Evolutionary conservation across 2,113 vertebrate species (phyloP).

Genomic region (Gobiocypris rarus): DNA sequence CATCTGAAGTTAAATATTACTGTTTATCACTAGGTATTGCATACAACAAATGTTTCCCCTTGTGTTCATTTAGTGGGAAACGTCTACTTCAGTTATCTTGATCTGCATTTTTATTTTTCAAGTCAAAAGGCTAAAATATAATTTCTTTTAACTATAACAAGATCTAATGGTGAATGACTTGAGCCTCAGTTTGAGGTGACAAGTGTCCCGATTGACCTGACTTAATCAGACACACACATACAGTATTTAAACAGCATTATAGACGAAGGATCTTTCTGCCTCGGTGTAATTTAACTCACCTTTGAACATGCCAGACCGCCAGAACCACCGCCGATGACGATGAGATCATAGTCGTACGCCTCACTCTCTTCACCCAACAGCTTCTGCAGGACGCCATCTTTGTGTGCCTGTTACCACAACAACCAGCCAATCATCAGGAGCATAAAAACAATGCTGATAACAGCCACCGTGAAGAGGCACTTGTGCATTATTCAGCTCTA

Average conservation of each 20-base stretch:
- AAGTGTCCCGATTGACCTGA: neutral
- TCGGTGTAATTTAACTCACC: slow-evolving; percentile 71
- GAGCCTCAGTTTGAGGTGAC: neutral
- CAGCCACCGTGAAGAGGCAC: slow-evolving; percentile 37
- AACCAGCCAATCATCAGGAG: slow-evolving; percentile 38
- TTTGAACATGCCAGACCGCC: slow-evolving; percentile 96
- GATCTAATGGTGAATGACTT: neutral
- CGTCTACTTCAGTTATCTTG: neutral
- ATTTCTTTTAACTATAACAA: no score
- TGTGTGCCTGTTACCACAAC: slow-evolving; percentile 80
- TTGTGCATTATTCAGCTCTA: slow-evolving; percentile 53
- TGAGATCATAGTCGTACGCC: slow-evolving; percentile 89
- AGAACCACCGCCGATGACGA: slow-evolving; percentile 93
- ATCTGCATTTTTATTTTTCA: neutral
- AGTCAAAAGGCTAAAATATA: neutral
- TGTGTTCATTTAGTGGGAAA: neutral
- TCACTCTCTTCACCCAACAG: slow-evolving; percentile 76
- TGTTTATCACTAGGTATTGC: neutral
- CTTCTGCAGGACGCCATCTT: slow-evolving; percentile 85
- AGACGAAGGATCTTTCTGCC: neutral
- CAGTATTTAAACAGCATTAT: neutral
- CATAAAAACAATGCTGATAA: slow-evolving; percentile 39
- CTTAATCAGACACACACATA: neutral
- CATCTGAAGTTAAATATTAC: neutral
- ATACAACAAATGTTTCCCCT: neutral